Evolutionary conservation across 2,797 vertebrate genomes (phyloP), one percentile per base, ranked within the genome.

Genomic region (Chaenodraco wilsoni): DNA sequence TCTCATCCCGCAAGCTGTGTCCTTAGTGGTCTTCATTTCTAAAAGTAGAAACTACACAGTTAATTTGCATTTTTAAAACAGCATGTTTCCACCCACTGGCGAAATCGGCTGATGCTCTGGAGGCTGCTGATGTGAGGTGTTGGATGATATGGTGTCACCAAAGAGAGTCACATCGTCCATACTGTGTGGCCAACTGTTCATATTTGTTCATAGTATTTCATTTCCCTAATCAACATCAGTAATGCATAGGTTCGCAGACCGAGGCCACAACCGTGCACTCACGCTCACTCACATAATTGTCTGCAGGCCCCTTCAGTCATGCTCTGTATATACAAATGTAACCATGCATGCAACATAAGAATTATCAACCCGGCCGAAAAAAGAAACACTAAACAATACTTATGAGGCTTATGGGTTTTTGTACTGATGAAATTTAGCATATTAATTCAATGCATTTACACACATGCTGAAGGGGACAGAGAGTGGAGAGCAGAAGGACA

Each of bases 221-320:
- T 86, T 76, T 72, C 56, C 45, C 15, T 79, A 27, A 58, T 76
- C 41, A 75, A 44, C 70, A 82, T 79, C 45, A 72, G 73, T 72
- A 44, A 78, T 74, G 58, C 63, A 67, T 63, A 49, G 62, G 49
- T 4, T 19, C 54, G 62, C 55, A 78, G 44, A 33, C 19, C 4
- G 3, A 23, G 56, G 13, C 27, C 43, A 70, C 37, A 40, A 13
- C 67, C 13, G 23, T 44, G 50, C 37, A 74, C 65, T 61, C 43
- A 16, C 17, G 11, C 40, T 21, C 11, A 5, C 31, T 56, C 21
- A 4, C 14, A 59, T 71, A 65, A 73, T 79, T 54, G 44, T 63
- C 48, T 5, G 14, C 5, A 55, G 55, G 12, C 59, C 27, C 67
- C 64, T 72, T 16, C n/a, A 44, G 59, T 71, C 44, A 71, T 73